Evolutionary conservation across 2,797 vertebrate genomes (phyloP).

Genomic region (Dendrocincla tyrannina): DNA sequence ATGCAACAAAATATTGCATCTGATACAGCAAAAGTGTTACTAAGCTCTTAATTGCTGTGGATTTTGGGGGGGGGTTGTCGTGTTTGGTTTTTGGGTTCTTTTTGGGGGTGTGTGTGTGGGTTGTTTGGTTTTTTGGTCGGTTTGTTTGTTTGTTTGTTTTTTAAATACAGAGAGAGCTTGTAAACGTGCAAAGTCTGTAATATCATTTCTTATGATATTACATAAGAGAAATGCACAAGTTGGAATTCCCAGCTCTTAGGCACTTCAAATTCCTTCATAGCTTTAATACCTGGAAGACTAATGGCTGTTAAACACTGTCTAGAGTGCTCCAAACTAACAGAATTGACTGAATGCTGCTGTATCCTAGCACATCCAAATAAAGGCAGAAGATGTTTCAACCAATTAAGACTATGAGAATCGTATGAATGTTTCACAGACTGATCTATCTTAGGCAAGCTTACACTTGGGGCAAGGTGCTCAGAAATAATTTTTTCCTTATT

Average conservation of each 20-base stretch:
- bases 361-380: neutral
- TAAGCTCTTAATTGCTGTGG: neutral
- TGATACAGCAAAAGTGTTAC: neutral
- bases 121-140: too few relatives aligned
- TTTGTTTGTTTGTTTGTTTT: neutral
- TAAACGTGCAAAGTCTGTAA: neutral
- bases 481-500: neutral
- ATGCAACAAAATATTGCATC: neutral
- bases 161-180: neutral
- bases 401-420: neutral
- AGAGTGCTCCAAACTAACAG: neutral
- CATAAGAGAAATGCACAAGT: neutral
- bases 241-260: neutral
- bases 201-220: neutral
- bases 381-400: neutral
- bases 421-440: neutral
- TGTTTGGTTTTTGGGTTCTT: too few relatives aligned
- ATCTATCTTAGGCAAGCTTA: neutral
- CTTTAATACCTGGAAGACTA: neutral
- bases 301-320: neutral
- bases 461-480: neutral
- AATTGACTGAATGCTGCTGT: neutral
- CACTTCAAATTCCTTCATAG: neutral
- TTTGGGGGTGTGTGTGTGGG: too few relatives aligned
- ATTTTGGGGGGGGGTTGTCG: too few relatives aligned